Base-by-base conservation (phyloP, 35 echinoderm and acorn worm genomes). In the Eucidaris tribuloides region DNA sequence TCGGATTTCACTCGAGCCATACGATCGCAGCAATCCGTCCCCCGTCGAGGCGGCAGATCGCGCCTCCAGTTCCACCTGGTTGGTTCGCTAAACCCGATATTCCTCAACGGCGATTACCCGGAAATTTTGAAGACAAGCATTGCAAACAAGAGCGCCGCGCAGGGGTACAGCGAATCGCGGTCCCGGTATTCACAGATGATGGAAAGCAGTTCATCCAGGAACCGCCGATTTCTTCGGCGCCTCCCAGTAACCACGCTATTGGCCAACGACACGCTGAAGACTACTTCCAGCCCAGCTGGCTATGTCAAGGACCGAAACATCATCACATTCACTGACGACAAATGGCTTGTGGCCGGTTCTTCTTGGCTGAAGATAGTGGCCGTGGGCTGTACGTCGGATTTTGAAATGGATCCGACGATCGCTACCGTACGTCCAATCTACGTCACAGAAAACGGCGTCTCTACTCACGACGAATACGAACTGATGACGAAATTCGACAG, bases 221-320 rank as follows among this genome's bases (percentile, higher is more conserved):
- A 54, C 57, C 5, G 80, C 57, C 42, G 79, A 89, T 82, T 89
- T 89, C 87, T 89, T 89, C 46, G 87, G 94, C 38, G 46, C 93
- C 18, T 93, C 92, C 83, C 90, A 92, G 31, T 98, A 98, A 98
- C 95, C 11, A 90, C 90, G 29, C 23, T 72, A 5, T 98, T 72
- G 41, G 61, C 65, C 1, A 82, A 66, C 35, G 33, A 71, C 46
- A 46, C 41, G 2, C 22, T 57, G 0, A 54, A 76, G 4, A 62
- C 80, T 30, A 31, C 65, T 35, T 54, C 18, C 82, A 23, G n/a
- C 1, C 72, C 72, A 7, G 48, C 79, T 27, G 44, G 55, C 28
- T 93, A 87, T 63, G 45, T 79, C 19, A 93, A 46, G 14, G 91
- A 93, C 64, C 91, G 79, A 17, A 64, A 89, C 37, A 64, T 89